phyloP scores from a whole-genome alignment of 2,797 vertebrate species.

The Paratrypauchen microcephalus region DNA sequence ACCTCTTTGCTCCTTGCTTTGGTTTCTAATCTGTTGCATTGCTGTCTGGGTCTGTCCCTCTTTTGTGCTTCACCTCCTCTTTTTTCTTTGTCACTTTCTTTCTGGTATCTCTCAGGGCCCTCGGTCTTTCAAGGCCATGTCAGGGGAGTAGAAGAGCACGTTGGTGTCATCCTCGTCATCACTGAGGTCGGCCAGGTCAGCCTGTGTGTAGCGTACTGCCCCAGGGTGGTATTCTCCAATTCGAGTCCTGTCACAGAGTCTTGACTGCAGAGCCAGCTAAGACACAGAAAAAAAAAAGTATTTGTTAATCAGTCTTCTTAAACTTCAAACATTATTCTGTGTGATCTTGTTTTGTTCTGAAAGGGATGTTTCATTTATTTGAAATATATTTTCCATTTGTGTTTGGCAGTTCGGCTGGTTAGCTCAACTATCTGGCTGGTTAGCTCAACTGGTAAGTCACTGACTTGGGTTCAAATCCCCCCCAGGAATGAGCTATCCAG shows the following conservation, averaged over 20 bases:
- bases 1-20: constrained; percentile 52
- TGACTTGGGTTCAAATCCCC: too few relatives aligned
- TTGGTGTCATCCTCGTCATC: constrained; percentile 80
- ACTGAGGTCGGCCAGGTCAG: constrained; percentile 68
- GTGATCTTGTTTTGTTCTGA: neutral
- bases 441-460: too few relatives aligned
- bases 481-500: too few relatives aligned
- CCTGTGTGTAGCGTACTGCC: constrained; percentile 69
- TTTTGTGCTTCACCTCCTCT: constrained; percentile 35
- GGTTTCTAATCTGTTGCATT: constrained; percentile 64
- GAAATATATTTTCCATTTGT: too few relatives aligned
- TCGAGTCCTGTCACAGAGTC: constrained; percentile 77
- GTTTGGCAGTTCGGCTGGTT: too few relatives aligned
- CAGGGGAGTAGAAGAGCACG: constrained; percentile 82
- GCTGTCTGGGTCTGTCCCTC: constrained; percentile 56
- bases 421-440: too few relatives aligned
- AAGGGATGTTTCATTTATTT: too few relatives aligned
- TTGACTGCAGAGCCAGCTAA: constrained; percentile 82
- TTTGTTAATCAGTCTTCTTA: neutral
- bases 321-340: neutral
- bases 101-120: constrained; percentile 65
- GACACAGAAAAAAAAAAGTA: constrained; percentile 17
- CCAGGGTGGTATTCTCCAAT: constrained; percentile 80
- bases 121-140: constrained; percentile 82
- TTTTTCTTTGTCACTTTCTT: constrained; percentile 38